Evolutionary conservation across 2,888 invertebrate species (phyloP), one percentile per base, ranked within the genome.

Genomic region (Cantharis lateralis): DNA sequence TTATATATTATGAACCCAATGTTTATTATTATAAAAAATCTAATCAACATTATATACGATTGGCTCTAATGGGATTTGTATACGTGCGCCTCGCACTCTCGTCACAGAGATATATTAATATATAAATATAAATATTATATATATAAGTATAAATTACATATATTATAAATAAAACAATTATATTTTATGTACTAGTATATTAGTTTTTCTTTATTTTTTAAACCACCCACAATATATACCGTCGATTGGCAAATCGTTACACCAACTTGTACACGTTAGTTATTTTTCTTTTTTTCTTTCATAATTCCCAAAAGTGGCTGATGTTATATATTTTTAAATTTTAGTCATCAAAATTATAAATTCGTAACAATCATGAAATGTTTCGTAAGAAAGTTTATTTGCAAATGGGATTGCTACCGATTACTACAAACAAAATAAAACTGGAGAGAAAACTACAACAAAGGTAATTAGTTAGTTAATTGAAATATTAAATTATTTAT

Each of bases 161-260:
- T 80, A 82, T 81, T 84, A 86, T 85, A 87, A 87, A 87, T 87
- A 87, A 87, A 87, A 86, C 85, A 87, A 87, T 87, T 87, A 87
- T 87, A 87, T 87, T 87, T 87, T 87, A 87, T 87, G 87, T 87
- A 87, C 85, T 85, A 85, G 84, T 84, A 84, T 78, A 78, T 68
- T 78, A 74, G 77, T 78, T 75, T 81, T 78, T 79, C 80, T 79
- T 79, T 72, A 64, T 79, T 77, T 70, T 76, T 64, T 71, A 63
- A 68, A 73, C 72, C 70, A 75, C 78, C 71, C 1, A 48, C 32
- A 48, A 48, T 10, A 32, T 32, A 32, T 32, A 32, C 32, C 32
- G 13, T 3, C 13, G 3, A 13, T 11, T 11, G 20, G 20, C 3
- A 20, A 20, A 20, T 13, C n/a, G 4, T 48, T 28, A 11, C 28